phyloP scores from a whole-genome alignment of 2,113 vertebrate genomes.

The Eidolon helvum region DNA sequence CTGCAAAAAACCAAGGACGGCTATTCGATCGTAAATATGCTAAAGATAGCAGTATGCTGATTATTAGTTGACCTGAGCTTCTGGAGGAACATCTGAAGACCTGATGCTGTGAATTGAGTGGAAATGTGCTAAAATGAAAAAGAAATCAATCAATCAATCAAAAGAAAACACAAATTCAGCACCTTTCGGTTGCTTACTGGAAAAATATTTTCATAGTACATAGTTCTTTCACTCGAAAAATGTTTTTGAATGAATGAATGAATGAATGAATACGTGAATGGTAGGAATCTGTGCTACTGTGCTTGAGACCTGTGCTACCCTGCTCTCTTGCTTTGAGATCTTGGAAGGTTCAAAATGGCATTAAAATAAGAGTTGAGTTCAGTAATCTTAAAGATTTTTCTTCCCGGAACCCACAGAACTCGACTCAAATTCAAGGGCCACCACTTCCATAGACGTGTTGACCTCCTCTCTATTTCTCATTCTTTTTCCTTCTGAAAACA shows the following conservation, averaged over 20 bases:
- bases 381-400: neutral
- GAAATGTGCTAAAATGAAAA: constrained; percentile 2
- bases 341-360: neutral
- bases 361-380: neutral
- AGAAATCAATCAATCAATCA: neutral
- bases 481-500: neutral
- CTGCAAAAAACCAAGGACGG: neutral
- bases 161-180: neutral
- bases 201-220: constrained; percentile 40
- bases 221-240: constrained; percentile 7
- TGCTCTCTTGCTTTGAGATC: neutral
- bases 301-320: neutral
- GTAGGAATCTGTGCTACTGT: neutral
- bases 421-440: neutral
- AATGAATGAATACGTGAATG: neutral
- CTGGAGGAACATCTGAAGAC: neutral
- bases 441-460: neutral
- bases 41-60: neutral
- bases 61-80: neutral
- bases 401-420: neutral
- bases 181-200: neutral
- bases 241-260: constrained; percentile 30
- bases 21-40: neutral
- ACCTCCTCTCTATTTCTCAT: neutral
- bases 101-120: neutral